phyloP scores from a whole-genome alignment of 2,113 vertebrate species.

The Mungos mungo region DNA sequence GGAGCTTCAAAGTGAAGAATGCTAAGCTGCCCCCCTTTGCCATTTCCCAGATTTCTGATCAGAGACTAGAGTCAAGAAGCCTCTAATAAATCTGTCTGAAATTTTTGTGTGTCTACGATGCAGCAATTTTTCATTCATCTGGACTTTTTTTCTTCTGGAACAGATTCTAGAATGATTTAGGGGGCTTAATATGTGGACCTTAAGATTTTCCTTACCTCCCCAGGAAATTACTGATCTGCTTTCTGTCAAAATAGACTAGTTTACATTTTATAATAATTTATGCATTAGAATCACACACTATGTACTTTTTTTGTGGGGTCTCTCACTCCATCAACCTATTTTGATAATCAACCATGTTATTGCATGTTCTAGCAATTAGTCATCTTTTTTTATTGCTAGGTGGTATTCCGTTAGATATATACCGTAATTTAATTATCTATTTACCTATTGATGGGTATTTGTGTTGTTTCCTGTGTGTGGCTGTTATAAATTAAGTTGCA shows the following conservation, averaged over 20 bases:
- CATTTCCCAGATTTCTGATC: neutral
- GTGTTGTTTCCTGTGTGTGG: neutral
- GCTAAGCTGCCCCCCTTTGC: neutral
- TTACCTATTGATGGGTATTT: neutral
- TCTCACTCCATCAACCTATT: neutral
- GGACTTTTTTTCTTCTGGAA: neutral
- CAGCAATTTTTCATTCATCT: neutral
- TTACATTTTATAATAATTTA: neutral
- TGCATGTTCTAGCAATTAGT: neutral
- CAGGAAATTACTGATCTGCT: neutral
- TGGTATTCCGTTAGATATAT: neutral
- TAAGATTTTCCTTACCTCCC: neutral
- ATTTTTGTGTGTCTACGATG: neutral
- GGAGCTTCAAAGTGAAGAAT: neutral
- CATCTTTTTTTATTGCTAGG: neutral
- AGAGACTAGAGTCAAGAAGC: neutral
- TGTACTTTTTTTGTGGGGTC: neutral
- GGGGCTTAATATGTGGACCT: neutral
- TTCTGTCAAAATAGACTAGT: neutral
- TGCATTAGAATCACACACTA: neutral
- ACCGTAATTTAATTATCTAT: neutral
- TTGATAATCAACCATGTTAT: neutral
- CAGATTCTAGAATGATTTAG: neutral
- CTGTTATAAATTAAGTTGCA: neutral
- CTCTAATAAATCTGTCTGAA: neutral